phyloP scores from a whole-genome alignment of 2,888 invertebrate genomes.

The Machimus rusticus region DNA sequence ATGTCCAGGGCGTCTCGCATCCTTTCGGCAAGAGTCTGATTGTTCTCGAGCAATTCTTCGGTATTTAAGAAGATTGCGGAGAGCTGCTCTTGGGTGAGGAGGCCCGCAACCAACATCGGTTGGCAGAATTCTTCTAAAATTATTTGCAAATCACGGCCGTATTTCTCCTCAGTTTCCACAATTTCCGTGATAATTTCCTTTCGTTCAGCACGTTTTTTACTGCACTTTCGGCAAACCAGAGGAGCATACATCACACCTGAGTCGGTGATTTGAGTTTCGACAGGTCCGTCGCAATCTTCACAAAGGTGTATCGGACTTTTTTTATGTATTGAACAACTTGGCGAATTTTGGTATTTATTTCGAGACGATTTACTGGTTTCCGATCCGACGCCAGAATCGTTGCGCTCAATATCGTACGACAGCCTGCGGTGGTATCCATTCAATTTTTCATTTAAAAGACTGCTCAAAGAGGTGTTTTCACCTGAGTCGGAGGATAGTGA shows the following conservation, averaged over 20 bases:
- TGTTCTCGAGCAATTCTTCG: conserved; percentile 89
- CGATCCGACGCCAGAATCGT: conserved; percentile 91
- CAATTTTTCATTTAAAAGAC: conserved; percentile 67
- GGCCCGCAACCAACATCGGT: conserved; percentile 91
- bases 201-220: conserved; percentile 85
- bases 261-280: conserved; percentile 78
- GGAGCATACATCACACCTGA: conserved; percentile 78
- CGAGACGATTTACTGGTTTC: conserved; percentile 89
- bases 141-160: conserved; percentile 90
- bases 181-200: conserved; percentile 95
- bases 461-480: conserved; percentile 78
- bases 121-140: conserved; percentile 92
- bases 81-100: conserved; percentile 89
- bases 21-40: conserved; percentile 83
- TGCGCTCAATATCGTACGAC: conserved; percentile 79
- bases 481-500: conserved; percentile 86
- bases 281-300: conserved; percentile 85
- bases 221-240: conserved; percentile 85
- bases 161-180: conserved; percentile 95
- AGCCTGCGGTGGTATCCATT: conserved; percentile 63
- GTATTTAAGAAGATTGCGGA: conserved; percentile 92
- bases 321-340: conserved; percentile 65
- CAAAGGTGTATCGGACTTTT: conserved; percentile 74
- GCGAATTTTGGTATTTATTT: conserved; percentile 73
- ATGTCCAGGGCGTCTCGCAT: conserved; percentile 87